Percentiles rank a stretch among this genome's conserved stretches.
These are phyloP conservation scores for Lamproptera curius DNA, from an alignment of 2,888 invertebrate species.

Conservation along the genomic window DNA sequence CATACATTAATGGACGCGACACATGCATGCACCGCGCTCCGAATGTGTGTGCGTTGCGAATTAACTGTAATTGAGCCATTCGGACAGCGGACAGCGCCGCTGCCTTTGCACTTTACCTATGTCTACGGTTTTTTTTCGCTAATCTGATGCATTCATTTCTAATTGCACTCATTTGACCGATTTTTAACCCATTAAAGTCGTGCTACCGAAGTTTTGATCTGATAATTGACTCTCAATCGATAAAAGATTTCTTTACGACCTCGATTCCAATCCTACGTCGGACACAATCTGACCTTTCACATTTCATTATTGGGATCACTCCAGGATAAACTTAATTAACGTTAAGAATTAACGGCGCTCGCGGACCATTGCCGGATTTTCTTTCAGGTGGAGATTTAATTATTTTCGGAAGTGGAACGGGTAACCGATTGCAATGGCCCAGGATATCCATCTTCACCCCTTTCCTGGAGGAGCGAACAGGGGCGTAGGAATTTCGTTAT, in stretches of 20 bases:
- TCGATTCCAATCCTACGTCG: constrained; percentile 4
- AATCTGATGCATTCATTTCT: constrained; percentile 25
- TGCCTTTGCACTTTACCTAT: constrained; percentile 52
- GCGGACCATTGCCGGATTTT: constrained; percentile 25
- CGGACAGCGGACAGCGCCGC: constrained; percentile 63
- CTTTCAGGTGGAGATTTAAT: constrained; percentile 32
- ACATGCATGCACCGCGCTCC: constrained; percentile 66
- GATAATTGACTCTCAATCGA: constrained; percentile 20
- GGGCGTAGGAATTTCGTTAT: constrained; percentile 76
- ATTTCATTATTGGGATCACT: background rate
- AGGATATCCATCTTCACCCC: constrained; percentile 74
- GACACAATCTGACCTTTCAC: constrained; percentile 8
- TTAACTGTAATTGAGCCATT: constrained; percentile 78
- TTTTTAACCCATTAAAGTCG: constrained; percentile 21
- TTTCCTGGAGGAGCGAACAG: constrained; percentile 69
- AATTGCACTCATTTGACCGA: constrained; percentile 11
- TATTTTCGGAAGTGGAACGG: constrained; percentile 41
- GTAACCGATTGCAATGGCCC: constrained; percentile 35
- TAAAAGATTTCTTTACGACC: constrained; percentile 16
- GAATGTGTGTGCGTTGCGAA: constrained; percentile 74
- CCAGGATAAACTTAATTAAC: constrained; percentile 5
- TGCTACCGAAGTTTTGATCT: constrained; percentile 18
- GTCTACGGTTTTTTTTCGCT: constrained; percentile 34
- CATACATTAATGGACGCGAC: constrained; percentile 74
- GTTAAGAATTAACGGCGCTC: constrained; percentile 15